Evolutionary conservation across 2,113 vertebrate species (phyloP).

Genomic region (Limanda limanda): DNA sequence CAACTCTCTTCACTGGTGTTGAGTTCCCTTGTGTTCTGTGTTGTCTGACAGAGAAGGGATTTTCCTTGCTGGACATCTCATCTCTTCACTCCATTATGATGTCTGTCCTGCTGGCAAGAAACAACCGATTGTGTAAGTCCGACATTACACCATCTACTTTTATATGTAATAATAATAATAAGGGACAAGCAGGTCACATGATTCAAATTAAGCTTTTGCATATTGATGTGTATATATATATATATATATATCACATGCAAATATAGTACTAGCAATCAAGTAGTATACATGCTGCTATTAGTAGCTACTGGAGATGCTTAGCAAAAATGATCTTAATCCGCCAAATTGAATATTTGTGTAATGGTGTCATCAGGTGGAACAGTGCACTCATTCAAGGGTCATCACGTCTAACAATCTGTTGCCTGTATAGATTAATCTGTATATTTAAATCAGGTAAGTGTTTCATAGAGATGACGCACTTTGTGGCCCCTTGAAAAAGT

Average conservation of each 20-base stretch:
- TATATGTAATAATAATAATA: background rate
- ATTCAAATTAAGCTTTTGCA: background rate
- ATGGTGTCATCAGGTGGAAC: background rate
- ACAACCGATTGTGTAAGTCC: slow-evolving; percentile 13
- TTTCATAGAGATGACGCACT: background rate
- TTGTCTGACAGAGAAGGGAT: slow-evolving; percentile 9
- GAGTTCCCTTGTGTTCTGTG: slow-evolving; percentile 46
- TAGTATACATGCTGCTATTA: background rate
- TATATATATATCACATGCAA: slow-evolving; percentile 11
- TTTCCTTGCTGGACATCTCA: slow-evolving; percentile 40
- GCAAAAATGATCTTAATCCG: background rate
- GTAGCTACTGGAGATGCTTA: background rate
- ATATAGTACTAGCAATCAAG: background rate
- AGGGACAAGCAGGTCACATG: background rate
- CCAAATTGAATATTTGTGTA: background rate
- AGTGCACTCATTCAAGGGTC: slow-evolving; percentile 5
- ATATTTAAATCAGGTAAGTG: background rate
- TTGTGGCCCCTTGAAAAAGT: slow-evolving; percentile 26
- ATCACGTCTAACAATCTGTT: background rate
- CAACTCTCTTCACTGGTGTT: slow-evolving; percentile 11
- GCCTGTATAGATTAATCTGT: background rate
- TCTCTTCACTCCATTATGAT: slow-evolving; percentile 56
- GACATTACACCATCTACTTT: background rate
- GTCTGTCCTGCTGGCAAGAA: slow-evolving; percentile 61
- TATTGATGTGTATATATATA: background rate